phyloP scores from a whole-genome alignment of 2,113 vertebrate species.

The Phylloscopus trochilus region DNA sequence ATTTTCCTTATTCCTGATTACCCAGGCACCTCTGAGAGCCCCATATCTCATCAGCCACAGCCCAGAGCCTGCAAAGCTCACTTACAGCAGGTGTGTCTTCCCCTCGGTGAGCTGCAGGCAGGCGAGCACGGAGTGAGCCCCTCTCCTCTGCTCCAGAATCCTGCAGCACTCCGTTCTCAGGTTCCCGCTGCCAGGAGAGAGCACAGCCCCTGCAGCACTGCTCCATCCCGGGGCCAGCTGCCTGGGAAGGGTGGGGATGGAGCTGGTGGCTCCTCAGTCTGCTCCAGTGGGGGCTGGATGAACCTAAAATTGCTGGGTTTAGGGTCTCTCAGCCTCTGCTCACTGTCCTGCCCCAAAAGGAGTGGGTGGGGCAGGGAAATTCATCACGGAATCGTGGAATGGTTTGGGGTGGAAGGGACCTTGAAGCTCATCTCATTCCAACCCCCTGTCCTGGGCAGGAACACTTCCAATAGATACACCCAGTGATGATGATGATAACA shows the following conservation, averaged over 20 bases:
- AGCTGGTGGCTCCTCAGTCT: background rate
- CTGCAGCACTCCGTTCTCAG: conserved; percentile 68
- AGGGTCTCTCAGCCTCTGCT: background rate
- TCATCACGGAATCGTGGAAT: accelerated
- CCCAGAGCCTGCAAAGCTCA: background rate
- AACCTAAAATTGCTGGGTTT: accelerated
- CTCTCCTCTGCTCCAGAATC: conserved; percentile 72
- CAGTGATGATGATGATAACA: background rate
- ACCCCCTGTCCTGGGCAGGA: background rate
- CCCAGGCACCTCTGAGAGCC: background rate
- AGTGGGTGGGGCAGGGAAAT: background rate
- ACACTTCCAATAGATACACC: too few relatives aligned
- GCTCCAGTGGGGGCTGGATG: accelerated
- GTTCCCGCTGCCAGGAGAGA: conserved; percentile 71
- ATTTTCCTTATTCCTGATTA: background rate
- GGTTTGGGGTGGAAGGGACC: background rate
- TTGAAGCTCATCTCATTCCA: background rate
- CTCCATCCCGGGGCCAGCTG: accelerated
- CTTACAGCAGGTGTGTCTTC: conserved; percentile 74
- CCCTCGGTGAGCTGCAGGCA: conserved; percentile 71
- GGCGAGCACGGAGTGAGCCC: conserved; percentile 71
- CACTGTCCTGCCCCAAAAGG: background rate
- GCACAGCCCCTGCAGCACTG: accelerated
- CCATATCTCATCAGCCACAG: accelerated
- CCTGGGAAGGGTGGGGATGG: accelerated